Conservation (phyloP, 1,140 invertebrate species). For the Bicyclus anynana region DNA sequence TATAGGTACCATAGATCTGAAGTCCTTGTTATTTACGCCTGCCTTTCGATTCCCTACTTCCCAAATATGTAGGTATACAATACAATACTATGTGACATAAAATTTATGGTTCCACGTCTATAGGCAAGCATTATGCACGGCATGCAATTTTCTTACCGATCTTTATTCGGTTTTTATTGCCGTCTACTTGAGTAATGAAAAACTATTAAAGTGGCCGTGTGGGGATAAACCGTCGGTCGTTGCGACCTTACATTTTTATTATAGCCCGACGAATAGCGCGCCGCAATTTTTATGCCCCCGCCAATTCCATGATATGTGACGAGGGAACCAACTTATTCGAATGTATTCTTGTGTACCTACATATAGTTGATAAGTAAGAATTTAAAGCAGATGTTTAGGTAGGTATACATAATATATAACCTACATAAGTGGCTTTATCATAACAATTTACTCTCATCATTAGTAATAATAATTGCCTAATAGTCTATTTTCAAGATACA, state of each 20-base stretch:
- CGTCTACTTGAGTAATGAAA: slow-evolving; percentile 76
- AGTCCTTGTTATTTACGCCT: no score
- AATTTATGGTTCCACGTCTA: slow-evolving; percentile 48
- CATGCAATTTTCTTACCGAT: slow-evolving; percentile 71
- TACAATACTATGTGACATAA: slow-evolving; percentile 50
- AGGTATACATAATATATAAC: no score
- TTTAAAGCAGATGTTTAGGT: no score
- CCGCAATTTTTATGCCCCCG: slow-evolving; percentile 57
- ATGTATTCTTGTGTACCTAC: not conserved
- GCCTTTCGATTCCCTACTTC: slow-evolving; percentile 15
- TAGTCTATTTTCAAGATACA: no score
- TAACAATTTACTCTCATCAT: no score
- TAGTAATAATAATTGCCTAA: no score
- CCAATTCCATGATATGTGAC: slow-evolving; percentile 49
- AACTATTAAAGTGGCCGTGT: slow-evolving; percentile 68
- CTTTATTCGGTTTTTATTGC: slow-evolving; percentile 65
- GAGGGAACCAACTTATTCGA: slow-evolving; percentile 45
- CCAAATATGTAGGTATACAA: no score
- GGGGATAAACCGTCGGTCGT: slow-evolving; percentile 66
- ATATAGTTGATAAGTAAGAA: no score
- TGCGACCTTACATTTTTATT: slow-evolving; percentile 68
- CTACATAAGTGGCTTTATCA: no score
- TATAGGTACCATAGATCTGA: no score
- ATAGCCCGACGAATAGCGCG: slow-evolving; percentile 49
- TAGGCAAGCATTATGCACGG: slow-evolving; percentile 64